Conservation (phyloP, 2,797 vertebrate species). For the Podargus strigoides region DNA sequence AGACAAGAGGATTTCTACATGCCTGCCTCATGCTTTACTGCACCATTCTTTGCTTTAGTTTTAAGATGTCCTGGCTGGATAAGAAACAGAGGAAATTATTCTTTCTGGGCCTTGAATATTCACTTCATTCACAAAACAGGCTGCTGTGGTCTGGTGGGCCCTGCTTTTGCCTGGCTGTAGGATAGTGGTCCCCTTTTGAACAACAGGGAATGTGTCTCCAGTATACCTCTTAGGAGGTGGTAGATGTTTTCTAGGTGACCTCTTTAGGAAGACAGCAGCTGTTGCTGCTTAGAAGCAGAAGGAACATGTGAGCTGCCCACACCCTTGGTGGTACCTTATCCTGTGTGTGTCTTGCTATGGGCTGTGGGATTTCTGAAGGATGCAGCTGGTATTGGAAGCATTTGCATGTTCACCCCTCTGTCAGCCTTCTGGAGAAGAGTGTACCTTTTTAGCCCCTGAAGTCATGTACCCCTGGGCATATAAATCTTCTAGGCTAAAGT, state of each 20-base stretch:
- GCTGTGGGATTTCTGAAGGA: not conserved
- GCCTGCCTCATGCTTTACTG: not conserved
- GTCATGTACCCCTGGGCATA: not conserved
- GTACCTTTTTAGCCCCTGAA: not conserved
- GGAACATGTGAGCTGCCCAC: not conserved
- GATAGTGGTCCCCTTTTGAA: not conserved
- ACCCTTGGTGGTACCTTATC: not conserved
- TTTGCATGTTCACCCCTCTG: not conserved
- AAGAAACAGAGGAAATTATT: not conserved
- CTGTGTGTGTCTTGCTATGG: accelerated
- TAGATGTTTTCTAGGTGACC: not conserved
- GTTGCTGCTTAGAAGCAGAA: not conserved
- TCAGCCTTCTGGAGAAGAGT: not conserved
- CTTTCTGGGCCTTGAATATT: not conserved
- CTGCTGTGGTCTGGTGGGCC: not conserved
- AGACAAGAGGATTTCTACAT: not conserved
- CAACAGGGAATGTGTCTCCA: not conserved
- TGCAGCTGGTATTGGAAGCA: not conserved
- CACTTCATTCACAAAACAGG: not conserved
- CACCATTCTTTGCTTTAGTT: not conserved
- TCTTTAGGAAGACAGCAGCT: not conserved
- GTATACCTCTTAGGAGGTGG: not conserved
- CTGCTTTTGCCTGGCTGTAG: not conserved
- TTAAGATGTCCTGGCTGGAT: not conserved
- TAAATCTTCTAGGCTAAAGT: not conserved